Base-by-base conservation (phyloP, 2,113 vertebrate species). In the Tyrannus savana region DNA sequence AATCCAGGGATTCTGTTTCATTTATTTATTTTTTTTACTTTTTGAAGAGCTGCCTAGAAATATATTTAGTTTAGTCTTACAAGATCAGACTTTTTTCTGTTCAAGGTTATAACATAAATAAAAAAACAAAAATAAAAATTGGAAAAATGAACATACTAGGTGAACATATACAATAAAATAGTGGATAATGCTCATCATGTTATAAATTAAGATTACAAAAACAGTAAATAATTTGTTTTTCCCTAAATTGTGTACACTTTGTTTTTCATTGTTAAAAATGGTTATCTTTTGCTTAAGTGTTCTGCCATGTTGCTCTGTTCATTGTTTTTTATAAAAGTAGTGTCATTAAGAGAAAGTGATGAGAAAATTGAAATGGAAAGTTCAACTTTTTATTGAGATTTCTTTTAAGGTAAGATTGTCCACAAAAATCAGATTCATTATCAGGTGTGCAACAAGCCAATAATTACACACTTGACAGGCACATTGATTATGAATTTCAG, bases 271-370 rank as follows among this genome's bases (percentile, higher is more conserved):
- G 6, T 72, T 71, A 30, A 59, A 75, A 75, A 84, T 47, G 9
- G 72, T 49, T 87, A 60, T 44, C 68, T 78, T 21, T 63, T 84
- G n/a, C 9, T 31, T 69, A 77, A 58, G 9, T 63, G 23, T 72
- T 74, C 25, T 39, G 9, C 19, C 23, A 56, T 77, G 91, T 89
- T 84, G 6, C 12, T 80, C 49, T 89, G 6, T 19, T 91, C 14
- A 41, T 83, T 94, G 6, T 77, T 91, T 92, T 91, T 95, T 69
- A 89, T 80, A 23, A 80, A 94, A 71, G 47, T 67, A 77, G 4
- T 81, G 25, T 23, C 47, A 74, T 52, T 67, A 78, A 95, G 52
- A 90, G 19, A 84, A 96, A 83, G 17, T 60, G 58, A 87, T 73
- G 37, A 73, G 52, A 93, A 92, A 87, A 95, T 27, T 64, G 44